Base-by-base conservation (phyloP, 2,113 vertebrate genomes). In the Lophotis ruficrista region DNA sequence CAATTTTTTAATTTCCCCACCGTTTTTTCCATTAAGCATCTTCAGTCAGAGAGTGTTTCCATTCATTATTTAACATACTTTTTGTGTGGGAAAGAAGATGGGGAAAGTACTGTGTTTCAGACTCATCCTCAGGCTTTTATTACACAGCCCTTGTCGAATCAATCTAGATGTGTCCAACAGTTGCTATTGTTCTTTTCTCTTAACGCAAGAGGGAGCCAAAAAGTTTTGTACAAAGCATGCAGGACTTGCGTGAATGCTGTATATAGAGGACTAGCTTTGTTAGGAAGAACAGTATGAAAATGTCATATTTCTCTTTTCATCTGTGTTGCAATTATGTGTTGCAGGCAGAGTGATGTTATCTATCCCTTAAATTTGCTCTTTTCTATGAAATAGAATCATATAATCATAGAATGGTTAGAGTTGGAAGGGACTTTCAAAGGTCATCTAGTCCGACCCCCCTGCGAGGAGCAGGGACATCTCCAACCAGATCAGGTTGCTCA, bases 191-290 rank as follows among this genome's bases (percentile, higher is more conserved):
- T 88, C 84, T 78, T 66, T 90, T 75, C 38, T 96, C 45, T 75
- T 73, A 91, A 96, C 94, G 3, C 96, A 92, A 95, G 96, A 92
- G 93, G 96, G 96, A 97, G 96, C 94, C 79, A 96, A 31, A 79
- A 92, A 93, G 72, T 94, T 96, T 83, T 51, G 20, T 77, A 92
- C 62, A 64, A 77, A 48, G 60, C 69, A 12, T 8, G 15, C 27
- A 45, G 3, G 0, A 38, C n/a, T 66, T 54, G 54, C 43, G 69
- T 31, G n/a, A 50, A 3, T 41, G 45, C n/a, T 25, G 14, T 37
- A n/a, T 66, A 5, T 24, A 8, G 28, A 22, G 16, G 15, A 21
- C 6, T 54, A 13, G 5, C 25, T 89, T 71, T 35, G 3, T 11
- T 28, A 76, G 54, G 33, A 80, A 35, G 41, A 56, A 2, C 53